A percentile compares a stretch with the other conserved stretches of the same genome.
phyloP scores from a whole-genome alignment of 2,888 invertebrate species.

The Pristionchus maxplancki region DNA sequence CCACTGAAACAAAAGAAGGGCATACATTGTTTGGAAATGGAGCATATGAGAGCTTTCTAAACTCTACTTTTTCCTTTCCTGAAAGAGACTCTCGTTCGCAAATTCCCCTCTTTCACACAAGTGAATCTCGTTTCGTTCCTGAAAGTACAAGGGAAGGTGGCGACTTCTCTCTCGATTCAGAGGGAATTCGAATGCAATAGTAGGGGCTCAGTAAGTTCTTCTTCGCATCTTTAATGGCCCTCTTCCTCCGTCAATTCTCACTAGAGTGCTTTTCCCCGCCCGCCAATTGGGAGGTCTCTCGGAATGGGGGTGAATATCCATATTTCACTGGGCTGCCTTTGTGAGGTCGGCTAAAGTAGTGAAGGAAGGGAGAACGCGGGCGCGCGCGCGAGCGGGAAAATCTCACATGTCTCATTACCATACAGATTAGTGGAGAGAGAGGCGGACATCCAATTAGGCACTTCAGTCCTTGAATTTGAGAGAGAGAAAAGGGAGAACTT shows the following conservation, averaged over 20 bases:
- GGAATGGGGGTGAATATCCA: neutral
- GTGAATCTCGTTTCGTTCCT: conserved; percentile 5
- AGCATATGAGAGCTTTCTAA: neutral
- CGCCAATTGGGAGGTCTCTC: conserved; percentile 15
- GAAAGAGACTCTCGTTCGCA: neutral
- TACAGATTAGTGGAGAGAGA: conserved; percentile 29
- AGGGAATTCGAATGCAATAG: conserved; percentile 19
- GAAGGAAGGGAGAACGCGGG: neutral
- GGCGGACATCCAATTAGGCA: neutral
- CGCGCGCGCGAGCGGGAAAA: conserved; percentile 21
- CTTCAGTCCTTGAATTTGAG: conserved; percentile 22
- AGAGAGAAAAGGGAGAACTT: neutral
- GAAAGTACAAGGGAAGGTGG: conserved; percentile 13
- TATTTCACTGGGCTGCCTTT: neutral
- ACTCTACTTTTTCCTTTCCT: neutral
- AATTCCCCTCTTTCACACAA: conserved; percentile 4
- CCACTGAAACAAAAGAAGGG: neutral
- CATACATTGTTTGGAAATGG: neutral
- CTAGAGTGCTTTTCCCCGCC: conserved; percentile 23
- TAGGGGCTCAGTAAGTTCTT: neutral
- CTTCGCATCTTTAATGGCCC: conserved; percentile 2
- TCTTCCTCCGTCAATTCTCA: conserved; percentile 3
- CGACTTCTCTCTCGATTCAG: conserved; percentile 8
- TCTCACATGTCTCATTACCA: conserved; percentile 45
- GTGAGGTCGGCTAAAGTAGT: neutral